These are phyloP conservation scores for Doryteuthis pealeii DNA, from an alignment of 1,140 invertebrate species.

Conservation along the genomic window DNA sequence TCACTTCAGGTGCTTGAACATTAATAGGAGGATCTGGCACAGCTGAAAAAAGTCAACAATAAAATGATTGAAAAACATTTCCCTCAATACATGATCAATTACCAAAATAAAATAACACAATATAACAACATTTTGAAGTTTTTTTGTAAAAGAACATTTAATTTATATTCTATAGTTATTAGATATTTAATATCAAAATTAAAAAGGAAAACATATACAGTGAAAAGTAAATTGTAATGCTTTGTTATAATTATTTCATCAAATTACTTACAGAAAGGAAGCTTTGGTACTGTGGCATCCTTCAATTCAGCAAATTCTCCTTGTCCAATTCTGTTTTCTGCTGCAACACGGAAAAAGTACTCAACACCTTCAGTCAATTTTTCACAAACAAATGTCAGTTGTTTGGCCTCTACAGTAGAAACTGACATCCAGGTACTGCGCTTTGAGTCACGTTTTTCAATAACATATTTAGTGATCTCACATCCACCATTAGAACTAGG, in stretches of 20 bases:
- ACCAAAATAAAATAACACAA: not conserved
- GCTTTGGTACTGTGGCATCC: constrained; percentile 82
- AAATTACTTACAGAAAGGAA: constrained; percentile 82
- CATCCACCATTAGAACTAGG: constrained; percentile 89
- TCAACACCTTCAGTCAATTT: constrained; percentile 82
- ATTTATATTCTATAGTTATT: no score
- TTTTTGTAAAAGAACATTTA: no score
- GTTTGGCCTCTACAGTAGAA: constrained; percentile 42
- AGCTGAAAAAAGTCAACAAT: constrained; percentile 45
- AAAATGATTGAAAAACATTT: not conserved
- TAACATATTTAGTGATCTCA: constrained; percentile 68
- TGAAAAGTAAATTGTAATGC: no score
- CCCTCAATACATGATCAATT: not conserved
- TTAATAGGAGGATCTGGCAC: constrained; percentile 59
- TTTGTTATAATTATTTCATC: no score
- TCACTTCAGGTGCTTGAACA: constrained; percentile 84
- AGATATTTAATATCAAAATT: no score
- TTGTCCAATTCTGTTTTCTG: constrained; percentile 95
- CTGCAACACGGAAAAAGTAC: constrained; percentile 93
- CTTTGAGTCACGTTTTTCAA: constrained; percentile 53
- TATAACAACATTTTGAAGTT: not conserved
- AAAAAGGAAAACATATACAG: no score
- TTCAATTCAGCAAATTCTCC: constrained; percentile 85
- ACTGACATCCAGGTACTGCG: constrained; percentile 41
- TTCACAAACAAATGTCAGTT: constrained; percentile 66